Conservation (phyloP, 2,888 invertebrate species). For the Rotaria macrura region DNA sequence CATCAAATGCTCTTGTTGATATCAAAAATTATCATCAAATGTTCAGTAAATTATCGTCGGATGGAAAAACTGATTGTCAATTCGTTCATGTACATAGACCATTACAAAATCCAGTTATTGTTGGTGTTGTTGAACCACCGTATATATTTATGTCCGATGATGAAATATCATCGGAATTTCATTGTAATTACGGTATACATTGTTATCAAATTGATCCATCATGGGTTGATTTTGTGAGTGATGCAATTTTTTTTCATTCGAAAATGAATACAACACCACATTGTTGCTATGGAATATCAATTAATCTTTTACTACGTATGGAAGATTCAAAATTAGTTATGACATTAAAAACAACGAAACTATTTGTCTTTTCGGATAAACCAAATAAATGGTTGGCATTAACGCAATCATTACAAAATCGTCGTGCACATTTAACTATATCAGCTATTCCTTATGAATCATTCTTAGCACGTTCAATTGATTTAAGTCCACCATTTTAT, state of each 20-base stretch:
- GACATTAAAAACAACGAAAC: neutral
- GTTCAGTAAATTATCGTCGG: neutral
- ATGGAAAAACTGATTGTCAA: neutral
- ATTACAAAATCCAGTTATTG: neutral
- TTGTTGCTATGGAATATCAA: constrained; percentile 8
- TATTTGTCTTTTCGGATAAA: neutral
- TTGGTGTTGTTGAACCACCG: constrained; percentile 15
- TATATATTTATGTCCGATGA: neutral
- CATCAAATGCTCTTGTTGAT: constrained; percentile 15
- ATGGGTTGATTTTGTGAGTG: neutral
- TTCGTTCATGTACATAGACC: neutral
- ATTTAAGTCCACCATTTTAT: constrained; percentile 14
- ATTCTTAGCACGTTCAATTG: neutral
- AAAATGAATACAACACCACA: neutral
- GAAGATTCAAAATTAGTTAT: neutral
- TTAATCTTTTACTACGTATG: neutral
- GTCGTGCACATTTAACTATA: neutral
- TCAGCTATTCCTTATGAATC: constrained; percentile 17
- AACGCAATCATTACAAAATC: neutral
- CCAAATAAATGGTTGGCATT: constrained; percentile 17
- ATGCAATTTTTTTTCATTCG: neutral
- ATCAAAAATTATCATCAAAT: neutral
- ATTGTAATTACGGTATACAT: constrained; percentile 16
- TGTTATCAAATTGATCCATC: constrained; percentile 18
- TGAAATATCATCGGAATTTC: neutral